Evolutionary conservation across 2,888 invertebrate genomes (phyloP).

Genomic region (Morpho deidamia): DNA sequence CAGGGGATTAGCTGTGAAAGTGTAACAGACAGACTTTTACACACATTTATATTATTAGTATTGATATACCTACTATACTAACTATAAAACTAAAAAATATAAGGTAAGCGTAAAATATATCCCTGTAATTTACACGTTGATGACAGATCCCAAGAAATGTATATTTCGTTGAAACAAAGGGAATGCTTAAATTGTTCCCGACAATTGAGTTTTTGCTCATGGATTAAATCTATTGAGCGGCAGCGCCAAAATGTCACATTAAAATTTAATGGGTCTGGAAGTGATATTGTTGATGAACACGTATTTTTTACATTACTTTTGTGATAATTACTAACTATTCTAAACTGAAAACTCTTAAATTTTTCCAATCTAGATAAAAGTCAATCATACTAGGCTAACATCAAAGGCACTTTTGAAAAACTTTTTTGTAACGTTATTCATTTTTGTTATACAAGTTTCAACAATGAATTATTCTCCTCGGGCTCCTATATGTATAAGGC

Average conservation of each 20-base stretch:
- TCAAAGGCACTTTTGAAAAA: too few species aligned
- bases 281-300: conserved; percentile 20
- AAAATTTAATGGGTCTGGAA: conserved; percentile 39
- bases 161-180: conserved; percentile 21
- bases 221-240: conserved; percentile 20
- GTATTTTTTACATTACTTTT: background rate
- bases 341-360: too few species aligned
- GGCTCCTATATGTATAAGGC: too few species aligned
- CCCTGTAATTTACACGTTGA: conserved; percentile 1
- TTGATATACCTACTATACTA: too few species aligned
- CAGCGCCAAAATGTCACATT: conserved; percentile 35
- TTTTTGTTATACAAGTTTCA: too few species aligned
- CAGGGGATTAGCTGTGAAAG: too few species aligned
- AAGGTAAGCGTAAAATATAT: background rate
- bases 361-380: too few species aligned
- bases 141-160: conserved; percentile 1
- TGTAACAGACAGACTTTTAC: too few species aligned
- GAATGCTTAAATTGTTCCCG: conserved; percentile 22
- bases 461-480: too few species aligned
- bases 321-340: background rate
- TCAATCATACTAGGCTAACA: too few species aligned
- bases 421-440: too few species aligned
- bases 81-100: background rate
- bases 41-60: too few species aligned
- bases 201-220: conserved; percentile 25